Percentiles rank a stretch among this genome's conserved stretches.
Conservation (phyloP, 2,113 vertebrate genomes). For the Malurus elegans region DNA sequence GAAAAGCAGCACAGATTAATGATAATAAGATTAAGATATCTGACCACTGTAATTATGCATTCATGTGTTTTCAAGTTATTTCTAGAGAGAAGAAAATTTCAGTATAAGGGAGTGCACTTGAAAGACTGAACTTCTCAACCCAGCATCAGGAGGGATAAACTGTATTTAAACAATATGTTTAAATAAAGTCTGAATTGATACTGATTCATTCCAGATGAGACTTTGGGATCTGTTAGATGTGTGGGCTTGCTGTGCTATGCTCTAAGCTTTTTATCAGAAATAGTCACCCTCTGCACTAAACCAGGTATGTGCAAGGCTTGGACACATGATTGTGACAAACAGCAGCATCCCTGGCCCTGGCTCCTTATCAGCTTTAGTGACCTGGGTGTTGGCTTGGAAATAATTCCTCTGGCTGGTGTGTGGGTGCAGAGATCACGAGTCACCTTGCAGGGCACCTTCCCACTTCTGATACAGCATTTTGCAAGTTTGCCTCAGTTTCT, state of each 20-base stretch:
- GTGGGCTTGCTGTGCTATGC: neutral
- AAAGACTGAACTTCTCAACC: slow-evolving; percentile 63
- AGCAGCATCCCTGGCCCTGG: neutral
- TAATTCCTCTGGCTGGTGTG: neutral
- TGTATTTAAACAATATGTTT: slow-evolving; percentile 67
- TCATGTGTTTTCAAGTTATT: neutral
- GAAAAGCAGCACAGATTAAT: neutral
- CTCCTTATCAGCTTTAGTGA: neutral
- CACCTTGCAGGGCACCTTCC: neutral
- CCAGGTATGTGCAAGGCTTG: neutral
- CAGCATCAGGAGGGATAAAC: slow-evolving; percentile 48
- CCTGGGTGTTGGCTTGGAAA: neutral
- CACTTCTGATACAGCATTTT: neutral
- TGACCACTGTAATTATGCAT: neutral
- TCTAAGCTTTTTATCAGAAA: neutral
- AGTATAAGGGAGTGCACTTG: neutral
- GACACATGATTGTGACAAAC: neutral
- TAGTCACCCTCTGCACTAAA: neutral
- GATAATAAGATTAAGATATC: neutral
- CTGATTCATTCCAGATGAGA: slow-evolving; percentile 64
- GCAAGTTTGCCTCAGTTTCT: neutral
- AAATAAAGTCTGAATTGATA: slow-evolving; percentile 54
- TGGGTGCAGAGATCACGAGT: neutral
- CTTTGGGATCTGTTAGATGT: slow-evolving; percentile 7
- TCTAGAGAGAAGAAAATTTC: slow-evolving; percentile 11